phyloP scores from a whole-genome alignment of 2,797 vertebrate genomes.

The Phoeniculus purpureus region DNA sequence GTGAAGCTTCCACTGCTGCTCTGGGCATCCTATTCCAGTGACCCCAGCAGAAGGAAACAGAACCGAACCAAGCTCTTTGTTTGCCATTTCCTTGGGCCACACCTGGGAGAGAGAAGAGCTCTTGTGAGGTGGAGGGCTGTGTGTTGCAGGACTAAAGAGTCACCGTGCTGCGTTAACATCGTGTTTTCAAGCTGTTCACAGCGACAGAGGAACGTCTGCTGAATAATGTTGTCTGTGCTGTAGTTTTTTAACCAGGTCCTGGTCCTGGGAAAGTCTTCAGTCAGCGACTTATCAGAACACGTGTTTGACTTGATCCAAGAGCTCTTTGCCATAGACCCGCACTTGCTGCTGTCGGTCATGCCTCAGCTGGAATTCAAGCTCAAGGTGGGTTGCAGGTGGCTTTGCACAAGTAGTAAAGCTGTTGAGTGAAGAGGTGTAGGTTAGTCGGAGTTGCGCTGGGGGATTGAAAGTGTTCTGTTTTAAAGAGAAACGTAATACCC shows the following conservation, averaged over 20 bases:
- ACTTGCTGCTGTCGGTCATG: constrained; percentile 96
- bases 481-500: not conserved
- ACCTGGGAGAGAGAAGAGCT: not conserved
- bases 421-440: not conserved
- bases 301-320: constrained; percentile 99
- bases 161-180: not conserved
- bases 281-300: constrained; percentile 97
- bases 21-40: no score
- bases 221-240: not conserved
- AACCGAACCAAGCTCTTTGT: not conserved
- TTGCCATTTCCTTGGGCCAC: not conserved
- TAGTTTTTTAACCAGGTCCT: constrained; percentile 99
- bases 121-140: not conserved
- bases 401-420: constrained; percentile 12
- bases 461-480: not conserved
- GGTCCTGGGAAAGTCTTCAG: constrained; percentile 97
- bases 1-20: no score
- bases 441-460: not conserved
- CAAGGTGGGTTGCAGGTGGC: constrained; percentile 83
- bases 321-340: constrained; percentile 96
- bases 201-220: not conserved
- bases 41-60: not conserved
- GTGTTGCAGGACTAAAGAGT: not conserved
- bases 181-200: not conserved
- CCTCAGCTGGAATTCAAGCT: constrained; percentile 99